Evolutionary conservation across 2,888 invertebrate genomes (phyloP).

Genomic region (Octodonta nipae): DNA sequence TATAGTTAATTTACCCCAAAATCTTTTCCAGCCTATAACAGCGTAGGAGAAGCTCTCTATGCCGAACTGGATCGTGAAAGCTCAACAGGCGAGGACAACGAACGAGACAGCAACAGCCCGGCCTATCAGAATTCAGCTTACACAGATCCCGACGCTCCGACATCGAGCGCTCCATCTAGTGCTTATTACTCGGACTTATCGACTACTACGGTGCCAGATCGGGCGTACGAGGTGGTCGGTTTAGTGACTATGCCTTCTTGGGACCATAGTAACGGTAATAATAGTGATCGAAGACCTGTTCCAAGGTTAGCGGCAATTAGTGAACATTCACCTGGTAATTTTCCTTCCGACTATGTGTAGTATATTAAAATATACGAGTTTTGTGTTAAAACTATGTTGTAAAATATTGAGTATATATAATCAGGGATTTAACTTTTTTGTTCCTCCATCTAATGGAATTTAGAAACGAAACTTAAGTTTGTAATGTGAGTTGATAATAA

Average conservation of each 20-base stretch:
- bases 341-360: neutral
- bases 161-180: conserved; percentile 55
- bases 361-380: too few relatives aligned
- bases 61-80: conserved; percentile 54
- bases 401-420: too few relatives aligned
- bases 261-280: neutral
- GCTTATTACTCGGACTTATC: conserved; percentile 62
- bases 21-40: conserved; percentile 33
- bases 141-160: conserved; percentile 43
- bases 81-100: conserved; percentile 16
- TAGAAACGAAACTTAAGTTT: too few relatives aligned
- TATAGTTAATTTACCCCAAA: too few relatives aligned
- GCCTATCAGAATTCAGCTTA: conserved; percentile 62
- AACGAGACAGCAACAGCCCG: conserved; percentile 35
- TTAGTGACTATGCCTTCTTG: conserved; percentile 36
- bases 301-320: neutral
- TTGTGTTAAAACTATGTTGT: too few relatives aligned
- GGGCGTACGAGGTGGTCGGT: conserved; percentile 49
- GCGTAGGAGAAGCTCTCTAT: conserved; percentile 50
- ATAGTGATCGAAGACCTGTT: too few relatives aligned
- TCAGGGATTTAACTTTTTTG: too few relatives aligned
- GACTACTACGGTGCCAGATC: conserved; percentile 40
- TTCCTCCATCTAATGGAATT: too few relatives aligned
- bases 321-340: neutral
- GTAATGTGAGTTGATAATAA: too few relatives aligned